These are phyloP conservation scores for Siniperca scherzeri DNA, from an alignment of 2,797 vertebrate genomes.

Conservation along the genomic window DNA sequence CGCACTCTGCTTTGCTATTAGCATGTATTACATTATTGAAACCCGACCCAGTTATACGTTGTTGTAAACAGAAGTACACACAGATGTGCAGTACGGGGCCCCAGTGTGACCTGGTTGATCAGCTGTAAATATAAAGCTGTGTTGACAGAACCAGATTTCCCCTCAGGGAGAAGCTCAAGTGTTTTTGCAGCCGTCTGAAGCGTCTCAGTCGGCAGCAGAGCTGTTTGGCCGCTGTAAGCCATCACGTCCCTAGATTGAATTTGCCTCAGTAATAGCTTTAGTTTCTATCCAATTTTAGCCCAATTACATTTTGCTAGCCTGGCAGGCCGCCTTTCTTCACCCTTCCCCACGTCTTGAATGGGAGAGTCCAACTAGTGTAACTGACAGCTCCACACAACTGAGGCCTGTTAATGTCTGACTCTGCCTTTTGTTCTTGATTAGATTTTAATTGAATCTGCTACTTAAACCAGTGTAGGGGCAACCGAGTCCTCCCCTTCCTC, in stretches of 20 bases:
- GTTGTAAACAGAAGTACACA: not conserved
- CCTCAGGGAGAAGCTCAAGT: conserved; percentile 23
- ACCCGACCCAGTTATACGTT: not conserved
- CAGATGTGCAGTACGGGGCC: not conserved
- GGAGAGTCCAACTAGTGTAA: conserved; percentile 21
- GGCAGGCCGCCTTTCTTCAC: conserved; percentile 45
- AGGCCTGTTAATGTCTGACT: conserved; percentile 43
- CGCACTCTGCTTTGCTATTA: not conserved
- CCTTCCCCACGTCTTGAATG: not conserved
- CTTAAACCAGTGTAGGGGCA: conserved; percentile 22
- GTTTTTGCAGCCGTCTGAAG: conserved; percentile 21
- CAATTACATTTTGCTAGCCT: conserved; percentile 58
- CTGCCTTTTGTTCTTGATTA: conserved; percentile 46
- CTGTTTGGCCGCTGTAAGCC: conserved; percentile 34
- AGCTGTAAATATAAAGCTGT: conserved; percentile 29
- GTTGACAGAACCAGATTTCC: conserved; percentile 40
- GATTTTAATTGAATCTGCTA: conserved; percentile 59
- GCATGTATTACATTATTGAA: conserved; percentile 3
- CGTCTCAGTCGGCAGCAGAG: conserved; percentile 3
- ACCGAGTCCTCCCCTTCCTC: not conserved
- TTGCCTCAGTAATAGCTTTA: conserved; percentile 71
- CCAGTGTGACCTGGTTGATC: conserved; percentile 15
- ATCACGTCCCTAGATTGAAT: conserved; percentile 66
- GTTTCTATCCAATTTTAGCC: conserved; percentile 70
- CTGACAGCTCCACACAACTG: conserved; percentile 47